A percentile compares a stretch with the other conserved stretches of the same genome.
These are phyloP conservation scores for Apamea monoglypha DNA, from an alignment of 2,888 invertebrate species.

Conservation along the genomic window DNA sequence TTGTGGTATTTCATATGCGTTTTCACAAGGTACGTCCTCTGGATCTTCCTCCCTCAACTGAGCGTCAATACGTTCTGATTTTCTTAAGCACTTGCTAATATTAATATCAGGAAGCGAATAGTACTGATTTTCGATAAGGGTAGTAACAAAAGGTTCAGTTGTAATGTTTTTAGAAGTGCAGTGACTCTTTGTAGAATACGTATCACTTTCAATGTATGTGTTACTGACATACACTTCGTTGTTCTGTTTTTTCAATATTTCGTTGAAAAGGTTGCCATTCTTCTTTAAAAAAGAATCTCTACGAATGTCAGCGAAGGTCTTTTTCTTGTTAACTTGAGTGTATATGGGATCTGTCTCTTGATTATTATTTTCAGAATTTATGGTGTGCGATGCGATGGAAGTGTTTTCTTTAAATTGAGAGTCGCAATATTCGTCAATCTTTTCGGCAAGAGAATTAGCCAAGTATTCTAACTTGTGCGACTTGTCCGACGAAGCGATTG, in stretches of 20 bases:
- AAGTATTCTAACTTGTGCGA: constrained; percentile 88
- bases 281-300: constrained; percentile 82
- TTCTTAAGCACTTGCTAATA: constrained; percentile 92
- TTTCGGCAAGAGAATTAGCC: constrained; percentile 88
- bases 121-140: constrained; percentile 92
- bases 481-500: constrained; percentile 88
- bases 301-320: constrained; percentile 89
- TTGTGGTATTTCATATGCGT: constrained; percentile 86
- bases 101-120: constrained; percentile 93
- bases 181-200: constrained; percentile 82
- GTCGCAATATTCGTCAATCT: constrained; percentile 89
- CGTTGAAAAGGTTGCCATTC: constrained; percentile 81
- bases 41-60: constrained; percentile 91
- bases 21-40: constrained; percentile 85
- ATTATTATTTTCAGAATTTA: constrained; percentile 76
- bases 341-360: constrained; percentile 84
- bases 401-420: constrained; percentile 84
- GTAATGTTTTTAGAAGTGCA: constrained; percentile 87
- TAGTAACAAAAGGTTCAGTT: constrained; percentile 88
- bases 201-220: constrained; percentile 84
- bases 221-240: constrained; percentile 85
- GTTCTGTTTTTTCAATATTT: constrained; percentile 78
- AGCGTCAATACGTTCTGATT: constrained; percentile 93
- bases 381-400: constrained; percentile 77
- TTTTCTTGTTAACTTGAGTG: constrained; percentile 87